Percentiles rank a stretch among this genome's conserved stretches.
Conservation (phyloP, 2,113 vertebrate species). For the Dinomys branickii region DNA sequence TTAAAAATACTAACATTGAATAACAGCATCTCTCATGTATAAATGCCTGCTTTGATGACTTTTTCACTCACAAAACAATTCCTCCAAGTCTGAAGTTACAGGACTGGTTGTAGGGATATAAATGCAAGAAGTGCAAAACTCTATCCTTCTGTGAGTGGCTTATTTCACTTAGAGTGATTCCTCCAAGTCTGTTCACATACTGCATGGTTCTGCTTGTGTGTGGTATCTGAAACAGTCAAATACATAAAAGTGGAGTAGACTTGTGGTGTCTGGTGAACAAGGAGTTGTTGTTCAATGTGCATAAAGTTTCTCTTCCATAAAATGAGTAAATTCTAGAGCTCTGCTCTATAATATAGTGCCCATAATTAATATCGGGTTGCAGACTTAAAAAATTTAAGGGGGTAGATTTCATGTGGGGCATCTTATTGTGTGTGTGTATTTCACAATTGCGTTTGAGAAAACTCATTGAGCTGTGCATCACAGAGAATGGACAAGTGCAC, state of each 20-base stretch:
- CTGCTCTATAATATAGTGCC: too few species aligned
- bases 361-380: too few species aligned
- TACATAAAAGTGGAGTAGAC: too few species aligned
- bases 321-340: neutral
- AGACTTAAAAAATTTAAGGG: neutral
- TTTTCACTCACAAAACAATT: neutral
- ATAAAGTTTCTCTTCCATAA: neutral
- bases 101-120: too few species aligned
- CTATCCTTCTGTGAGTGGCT: neutral
- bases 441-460: neutral
- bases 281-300: neutral
- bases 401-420: neutral
- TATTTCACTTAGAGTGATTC: neutral
- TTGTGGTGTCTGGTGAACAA: neutral
- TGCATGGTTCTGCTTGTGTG: rapidly evolving
- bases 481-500: neutral
- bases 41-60: neutral
- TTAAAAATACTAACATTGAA: too few species aligned
- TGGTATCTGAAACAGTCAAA: too few species aligned
- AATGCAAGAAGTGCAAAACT: neutral
- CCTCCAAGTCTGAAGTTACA: rapidly evolving
- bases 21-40: too few species aligned
- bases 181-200: neutral
- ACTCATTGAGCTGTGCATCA: neutral
- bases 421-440: neutral